These are phyloP conservation scores for Pseudorasbora parva DNA, from an alignment of 2,113 vertebrate genomes.

Conservation along the genomic window DNA sequence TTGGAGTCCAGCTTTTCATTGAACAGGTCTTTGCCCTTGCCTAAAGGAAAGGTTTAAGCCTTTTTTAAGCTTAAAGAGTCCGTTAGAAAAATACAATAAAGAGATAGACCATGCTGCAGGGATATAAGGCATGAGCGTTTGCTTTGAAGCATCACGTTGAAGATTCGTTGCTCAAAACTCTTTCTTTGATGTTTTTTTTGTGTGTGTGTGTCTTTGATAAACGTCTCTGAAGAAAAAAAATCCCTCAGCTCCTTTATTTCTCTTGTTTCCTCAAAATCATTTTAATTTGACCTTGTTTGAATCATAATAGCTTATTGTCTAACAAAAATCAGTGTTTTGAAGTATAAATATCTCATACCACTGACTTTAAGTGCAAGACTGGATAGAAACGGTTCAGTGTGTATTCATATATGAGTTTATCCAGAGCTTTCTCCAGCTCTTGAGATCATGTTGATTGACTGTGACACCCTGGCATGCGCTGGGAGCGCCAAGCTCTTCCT, in stretches of 20 bases:
- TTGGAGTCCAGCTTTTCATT: slow-evolving; percentile 27
- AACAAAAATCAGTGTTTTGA: background rate
- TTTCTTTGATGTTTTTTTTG: slow-evolving; percentile 45
- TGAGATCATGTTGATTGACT: slow-evolving; percentile 27
- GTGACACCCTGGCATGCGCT: slow-evolving; percentile 28
- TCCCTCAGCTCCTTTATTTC: background rate
- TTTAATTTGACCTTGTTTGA: slow-evolving; percentile 26
- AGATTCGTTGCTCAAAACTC: slow-evolving; percentile 59
- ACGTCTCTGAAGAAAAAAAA: background rate
- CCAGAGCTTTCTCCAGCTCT: background rate
- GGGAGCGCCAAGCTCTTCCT: background rate
- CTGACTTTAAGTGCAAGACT: background rate
- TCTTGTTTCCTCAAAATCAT: background rate
- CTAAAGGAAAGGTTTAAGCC: slow-evolving; percentile 19
- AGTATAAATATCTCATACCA: too few species aligned
- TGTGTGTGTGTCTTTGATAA: slow-evolving; percentile 38
- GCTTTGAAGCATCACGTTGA: slow-evolving; percentile 39
- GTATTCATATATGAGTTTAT: background rate
- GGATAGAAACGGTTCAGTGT: background rate
- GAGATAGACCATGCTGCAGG: slow-evolving; percentile 14
- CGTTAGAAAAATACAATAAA: slow-evolving; percentile 25
- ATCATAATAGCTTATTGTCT: background rate
- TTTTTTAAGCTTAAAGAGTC: slow-evolving; percentile 21
- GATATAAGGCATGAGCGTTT: background rate
- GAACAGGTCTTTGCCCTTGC: background rate